Percentiles rank a stretch among this genome's conserved stretches.
These are phyloP conservation scores for Terrapene triunguis DNA, from an alignment of 2,113 vertebrate species.

Conservation along the genomic window DNA sequence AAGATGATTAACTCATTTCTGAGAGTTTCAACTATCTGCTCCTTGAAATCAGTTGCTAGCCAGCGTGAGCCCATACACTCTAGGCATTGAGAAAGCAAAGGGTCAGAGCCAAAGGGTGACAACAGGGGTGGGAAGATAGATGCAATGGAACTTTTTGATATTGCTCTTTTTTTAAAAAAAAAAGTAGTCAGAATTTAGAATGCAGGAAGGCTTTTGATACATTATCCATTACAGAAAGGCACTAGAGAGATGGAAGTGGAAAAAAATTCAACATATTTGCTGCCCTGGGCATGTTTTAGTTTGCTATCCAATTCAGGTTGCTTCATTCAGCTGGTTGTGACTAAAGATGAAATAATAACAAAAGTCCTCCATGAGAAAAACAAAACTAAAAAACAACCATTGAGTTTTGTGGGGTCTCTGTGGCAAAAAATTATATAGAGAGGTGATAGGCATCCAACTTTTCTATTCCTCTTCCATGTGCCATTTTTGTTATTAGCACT, in stretches of 20 bases:
- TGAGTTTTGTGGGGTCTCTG: neutral
- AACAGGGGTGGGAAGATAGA: conserved; percentile 19
- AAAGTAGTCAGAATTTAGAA: neutral
- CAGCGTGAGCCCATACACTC: conserved; percentile 29
- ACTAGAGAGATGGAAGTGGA: neutral
- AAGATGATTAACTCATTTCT: neutral
- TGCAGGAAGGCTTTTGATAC: neutral
- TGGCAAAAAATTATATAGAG: neutral
- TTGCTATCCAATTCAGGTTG: neutral
- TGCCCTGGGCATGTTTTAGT: neutral
- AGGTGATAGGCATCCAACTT: neutral
- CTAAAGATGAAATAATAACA: neutral
- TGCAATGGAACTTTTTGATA: neutral
- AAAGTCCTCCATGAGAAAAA: neutral
- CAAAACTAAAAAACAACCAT: neutral
- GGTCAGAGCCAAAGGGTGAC: neutral
- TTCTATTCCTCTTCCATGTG: neutral
- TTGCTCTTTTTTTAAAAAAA: neutral
- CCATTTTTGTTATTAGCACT: neutral
- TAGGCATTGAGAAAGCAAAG: conserved; percentile 2
- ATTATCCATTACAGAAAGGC: conserved; percentile 17
- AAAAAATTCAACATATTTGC: neutral
- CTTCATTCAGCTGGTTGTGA: conserved; percentile 2
- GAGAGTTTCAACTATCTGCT: conserved; percentile 10
- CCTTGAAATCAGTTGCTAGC: conserved; percentile 27